These are phyloP conservation scores for Stegana nigrithorax DNA, from an alignment of 2,888 invertebrate genomes.

Conservation along the genomic window DNA sequence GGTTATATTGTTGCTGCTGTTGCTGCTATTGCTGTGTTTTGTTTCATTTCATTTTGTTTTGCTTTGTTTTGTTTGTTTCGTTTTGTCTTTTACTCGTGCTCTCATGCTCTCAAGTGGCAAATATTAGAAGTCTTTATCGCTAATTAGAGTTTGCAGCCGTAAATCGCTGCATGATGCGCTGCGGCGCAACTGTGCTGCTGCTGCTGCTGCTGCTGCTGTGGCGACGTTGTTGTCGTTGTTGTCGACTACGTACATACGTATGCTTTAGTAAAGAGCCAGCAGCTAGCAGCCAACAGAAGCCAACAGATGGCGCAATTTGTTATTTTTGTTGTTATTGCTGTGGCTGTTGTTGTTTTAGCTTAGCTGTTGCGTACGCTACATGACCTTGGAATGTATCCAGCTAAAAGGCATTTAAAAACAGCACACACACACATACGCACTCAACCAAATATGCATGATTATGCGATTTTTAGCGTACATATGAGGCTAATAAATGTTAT, in stretches of 20 bases:
- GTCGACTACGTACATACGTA: too few species aligned
- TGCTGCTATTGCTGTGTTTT: too few species aligned
- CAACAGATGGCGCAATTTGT: too few species aligned
- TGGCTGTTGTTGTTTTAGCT: slow-evolving; percentile 41
- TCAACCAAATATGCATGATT: slow-evolving; percentile 42
- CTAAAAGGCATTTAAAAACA: slow-evolving; percentile 18
- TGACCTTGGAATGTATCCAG: slow-evolving; percentile 56
- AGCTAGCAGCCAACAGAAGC: too few species aligned
- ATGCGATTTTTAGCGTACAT: slow-evolving; percentile 56
- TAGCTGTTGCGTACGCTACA: slow-evolving; percentile 37
- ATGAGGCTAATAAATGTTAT: slow-evolving; percentile 53
- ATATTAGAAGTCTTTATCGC: slow-evolving; percentile 62
- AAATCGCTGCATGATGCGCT: slow-evolving; percentile 61
- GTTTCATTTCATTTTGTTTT: too few species aligned
- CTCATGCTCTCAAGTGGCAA: slow-evolving; percentile 61
- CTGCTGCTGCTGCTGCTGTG: too few species aligned
- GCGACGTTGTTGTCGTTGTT: too few species aligned
- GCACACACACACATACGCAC: not conserved
- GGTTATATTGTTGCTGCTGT: not conserved
- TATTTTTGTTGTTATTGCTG: too few species aligned
- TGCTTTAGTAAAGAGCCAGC: too few species aligned
- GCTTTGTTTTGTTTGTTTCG: not conserved
- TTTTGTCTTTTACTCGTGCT: slow-evolving; percentile 13
- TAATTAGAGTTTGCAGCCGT: slow-evolving; percentile 60
- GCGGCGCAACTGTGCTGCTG: too few species aligned